These are phyloP conservation scores for Anoplopoma fimbria DNA, from an alignment of 2,113 vertebrate species.

Conservation along the genomic window DNA sequence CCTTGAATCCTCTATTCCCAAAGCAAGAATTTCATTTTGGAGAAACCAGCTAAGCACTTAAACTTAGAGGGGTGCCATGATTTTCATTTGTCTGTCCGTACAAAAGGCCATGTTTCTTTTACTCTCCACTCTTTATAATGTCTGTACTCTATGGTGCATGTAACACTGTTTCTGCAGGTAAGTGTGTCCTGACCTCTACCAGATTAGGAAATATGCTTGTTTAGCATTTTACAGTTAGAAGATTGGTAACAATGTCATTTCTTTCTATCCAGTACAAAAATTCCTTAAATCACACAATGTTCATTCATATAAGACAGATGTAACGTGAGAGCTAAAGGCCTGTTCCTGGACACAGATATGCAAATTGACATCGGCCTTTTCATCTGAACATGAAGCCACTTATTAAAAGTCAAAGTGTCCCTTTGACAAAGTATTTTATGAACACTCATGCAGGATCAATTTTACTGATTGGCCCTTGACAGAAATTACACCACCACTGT, in stretches of 20 bases:
- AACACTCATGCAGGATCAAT: neutral
- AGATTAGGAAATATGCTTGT: neutral
- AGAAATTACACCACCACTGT: conserved; percentile 7
- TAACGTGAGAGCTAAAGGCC: neutral
- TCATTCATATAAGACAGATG: neutral
- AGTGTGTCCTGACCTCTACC: neutral
- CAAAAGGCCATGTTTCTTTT: neutral
- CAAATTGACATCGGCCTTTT: neutral
- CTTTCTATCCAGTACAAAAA: neutral
- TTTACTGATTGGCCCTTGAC: neutral
- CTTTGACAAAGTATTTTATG: neutral
- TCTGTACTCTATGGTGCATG: neutral
- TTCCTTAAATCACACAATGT: neutral
- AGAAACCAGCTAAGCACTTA: neutral
- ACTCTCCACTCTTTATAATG: neutral
- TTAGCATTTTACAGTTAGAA: neutral
- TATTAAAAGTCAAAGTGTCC: neutral
- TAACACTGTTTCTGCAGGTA: neutral
- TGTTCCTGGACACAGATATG: neutral
- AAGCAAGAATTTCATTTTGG: neutral
- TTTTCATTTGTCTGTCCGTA: neutral
- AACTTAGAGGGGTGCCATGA: neutral
- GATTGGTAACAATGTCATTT: neutral
- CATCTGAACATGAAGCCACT: neutral
- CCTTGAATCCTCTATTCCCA: neutral